These are phyloP conservation scores for Aplodontia rufa DNA, from an alignment of 2,113 vertebrate species.

Conservation along the genomic window DNA sequence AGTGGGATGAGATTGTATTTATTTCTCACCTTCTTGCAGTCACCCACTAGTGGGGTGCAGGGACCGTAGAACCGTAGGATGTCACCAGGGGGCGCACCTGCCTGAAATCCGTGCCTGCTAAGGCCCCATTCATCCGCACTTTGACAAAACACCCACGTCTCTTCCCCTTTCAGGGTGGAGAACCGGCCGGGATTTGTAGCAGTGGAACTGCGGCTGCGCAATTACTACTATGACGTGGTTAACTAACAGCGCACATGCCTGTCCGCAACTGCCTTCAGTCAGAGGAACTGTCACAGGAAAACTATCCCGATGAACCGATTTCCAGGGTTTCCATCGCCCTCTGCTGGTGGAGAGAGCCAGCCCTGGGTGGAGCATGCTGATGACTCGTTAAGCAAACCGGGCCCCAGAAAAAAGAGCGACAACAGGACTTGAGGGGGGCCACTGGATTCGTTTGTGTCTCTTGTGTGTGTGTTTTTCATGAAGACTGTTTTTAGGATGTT, in stretches of 20 bases:
- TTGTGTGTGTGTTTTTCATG: background rate
- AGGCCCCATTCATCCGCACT: background rate
- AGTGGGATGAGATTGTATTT: too few species aligned
- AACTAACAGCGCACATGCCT: slow-evolving; percentile 78
- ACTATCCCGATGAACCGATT: background rate
- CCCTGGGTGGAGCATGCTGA: background rate
- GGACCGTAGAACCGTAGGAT: rapidly evolving
- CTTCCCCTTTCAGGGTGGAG: slow-evolving; percentile 84
- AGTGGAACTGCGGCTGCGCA: slow-evolving; percentile 91
- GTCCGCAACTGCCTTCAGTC: background rate
- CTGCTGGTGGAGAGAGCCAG: background rate
- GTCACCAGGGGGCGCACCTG: rapidly evolving
- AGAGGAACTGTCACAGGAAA: background rate
- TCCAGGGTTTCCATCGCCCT: background rate
- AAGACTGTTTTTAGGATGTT: background rate
- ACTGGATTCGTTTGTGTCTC: background rate
- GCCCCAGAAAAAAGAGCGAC: rapidly evolving
- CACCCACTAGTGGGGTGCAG: rapidly evolving
- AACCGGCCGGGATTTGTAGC: slow-evolving; percentile 89
- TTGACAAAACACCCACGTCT: rapidly evolving
- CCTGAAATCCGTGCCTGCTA: rapidly evolving
- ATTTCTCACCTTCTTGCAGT: rapidly evolving
- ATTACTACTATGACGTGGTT: slow-evolving; percentile 95
- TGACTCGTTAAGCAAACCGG: background rate
- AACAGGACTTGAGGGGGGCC: background rate